phyloP scores from a whole-genome alignment of 2,113 vertebrate genomes.

The Peromyscus californicus region DNA sequence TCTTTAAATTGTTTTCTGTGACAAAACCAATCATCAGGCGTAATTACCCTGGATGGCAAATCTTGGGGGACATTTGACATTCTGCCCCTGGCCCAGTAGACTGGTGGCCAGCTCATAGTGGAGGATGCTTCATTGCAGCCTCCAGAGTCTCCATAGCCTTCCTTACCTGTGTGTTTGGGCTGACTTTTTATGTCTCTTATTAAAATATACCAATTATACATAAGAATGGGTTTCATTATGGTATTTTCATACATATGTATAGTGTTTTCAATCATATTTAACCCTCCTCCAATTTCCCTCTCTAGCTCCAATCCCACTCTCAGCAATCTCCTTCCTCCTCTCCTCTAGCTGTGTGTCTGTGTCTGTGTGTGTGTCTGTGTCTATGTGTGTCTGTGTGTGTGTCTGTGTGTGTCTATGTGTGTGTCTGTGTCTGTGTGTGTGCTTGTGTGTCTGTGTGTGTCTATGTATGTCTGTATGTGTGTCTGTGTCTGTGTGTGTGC shows the following conservation, averaged over 20 bases:
- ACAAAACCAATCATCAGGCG: background rate
- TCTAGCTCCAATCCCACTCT: background rate
- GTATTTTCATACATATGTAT: background rate
- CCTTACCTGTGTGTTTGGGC: background rate
- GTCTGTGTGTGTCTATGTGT: background rate
- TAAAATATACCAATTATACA: background rate
- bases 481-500: background rate
- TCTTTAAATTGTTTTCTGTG: background rate
- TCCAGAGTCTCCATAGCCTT: background rate
- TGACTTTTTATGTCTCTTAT: background rate
- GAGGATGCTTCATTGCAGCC: background rate
- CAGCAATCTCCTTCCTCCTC: background rate
- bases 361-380: background rate
- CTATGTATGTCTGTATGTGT: background rate
- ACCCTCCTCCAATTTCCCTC: background rate
- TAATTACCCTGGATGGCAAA: background rate
- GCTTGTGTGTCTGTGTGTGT: background rate
- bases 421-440: background rate
- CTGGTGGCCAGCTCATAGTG: background rate
- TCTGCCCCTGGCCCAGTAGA: background rate
- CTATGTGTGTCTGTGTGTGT: background rate
- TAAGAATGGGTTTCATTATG: background rate
- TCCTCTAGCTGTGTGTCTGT: background rate
- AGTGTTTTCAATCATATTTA: background rate
- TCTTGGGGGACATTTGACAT: background rate